Base-by-base conservation (phyloP, 1,140 invertebrate species). In the Cyrtorhinus lividipennis region DNA sequence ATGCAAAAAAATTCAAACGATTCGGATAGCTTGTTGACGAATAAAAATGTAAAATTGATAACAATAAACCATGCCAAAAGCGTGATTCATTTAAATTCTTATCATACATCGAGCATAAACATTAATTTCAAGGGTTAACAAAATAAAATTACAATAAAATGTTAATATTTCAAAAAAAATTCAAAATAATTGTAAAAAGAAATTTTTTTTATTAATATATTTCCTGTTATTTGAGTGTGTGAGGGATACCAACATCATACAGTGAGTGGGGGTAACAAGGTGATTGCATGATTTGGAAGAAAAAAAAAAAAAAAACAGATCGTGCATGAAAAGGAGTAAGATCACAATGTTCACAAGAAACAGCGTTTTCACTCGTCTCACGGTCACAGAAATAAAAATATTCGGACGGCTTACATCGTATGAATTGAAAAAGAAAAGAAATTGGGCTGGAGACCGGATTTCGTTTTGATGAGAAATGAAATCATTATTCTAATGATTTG, bases 361-460 rank as follows among this genome's bases (percentile, higher is more conserved):
- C 48, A 53, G 48, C 48, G 48, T 53, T 53, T 53, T 53, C 48
- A 53, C 48, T 53, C 48, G 48, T 53, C 48, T 53, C 48, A 53
- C 48, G 48, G n/a, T 53, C 48, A 53, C 12, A 53, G 20, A 53
- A 53, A 53, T 10, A 53, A 53, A 20, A 53, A 53, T 3, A 15
- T 53, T 53, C 48, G 20, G 20, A 53, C 38, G 38, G n/a, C n/a
- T n/a, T n/a, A n/a, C n/a, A n/a, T n/a, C n/a, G n/a, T n/a, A n/a
- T n/a, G n/a, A n/a, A n/a, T n/a, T n/a, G n/a, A n/a, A n/a, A n/a
- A n/a, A n/a, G n/a, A 38, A 38, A 38, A 38, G 15, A 38, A 38
- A 8, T 38, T 38, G 5, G 15, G 15, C 30, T 38, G 30, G n/a
- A n/a, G n/a, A n/a, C n/a, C n/a, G n/a, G n/a, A n/a, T n/a, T n/a